Percentiles rank a stretch among this genome's conserved stretches.
Evolutionary conservation across 2,113 vertebrate species (phyloP).

Genomic region (Xiphophorus maculatus): DNA sequence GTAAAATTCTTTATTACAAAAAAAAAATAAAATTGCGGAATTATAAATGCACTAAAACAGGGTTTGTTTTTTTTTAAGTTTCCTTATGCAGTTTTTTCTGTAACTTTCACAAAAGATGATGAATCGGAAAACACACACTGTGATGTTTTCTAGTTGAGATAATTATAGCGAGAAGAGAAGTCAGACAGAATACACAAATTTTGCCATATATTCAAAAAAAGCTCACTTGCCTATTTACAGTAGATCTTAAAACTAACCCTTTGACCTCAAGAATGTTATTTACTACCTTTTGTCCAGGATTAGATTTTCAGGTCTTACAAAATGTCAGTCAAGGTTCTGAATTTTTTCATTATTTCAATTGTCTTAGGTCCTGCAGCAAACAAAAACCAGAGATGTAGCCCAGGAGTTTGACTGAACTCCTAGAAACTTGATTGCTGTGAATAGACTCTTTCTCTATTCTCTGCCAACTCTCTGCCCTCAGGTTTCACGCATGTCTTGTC

Average conservation of each 20-base stretch:
- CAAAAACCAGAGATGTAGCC: conserved; percentile 1
- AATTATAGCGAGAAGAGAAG: background rate
- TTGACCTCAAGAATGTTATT: background rate
- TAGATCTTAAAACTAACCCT: conserved; percentile 9
- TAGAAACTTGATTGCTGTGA: conserved; percentile 33
- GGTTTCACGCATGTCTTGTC: conserved; percentile 20
- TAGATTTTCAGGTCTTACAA: background rate
- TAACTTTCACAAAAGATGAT: conserved; percentile 4
- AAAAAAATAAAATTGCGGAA: too few species aligned
- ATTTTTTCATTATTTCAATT: background rate
- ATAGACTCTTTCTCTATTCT: background rate
- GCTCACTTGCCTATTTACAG: background rate
- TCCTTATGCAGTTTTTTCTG: background rate
- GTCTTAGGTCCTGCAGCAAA: conserved; percentile 5
- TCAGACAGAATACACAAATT: background rate
- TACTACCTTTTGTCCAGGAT: conserved; percentile 9
- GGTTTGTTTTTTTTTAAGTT: background rate
- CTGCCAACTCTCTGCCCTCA: conserved; percentile 18
- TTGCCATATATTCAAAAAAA: conserved; percentile 3
- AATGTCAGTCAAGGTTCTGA: background rate
- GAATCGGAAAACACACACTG: background rate
- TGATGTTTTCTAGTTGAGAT: conserved; percentile 4
- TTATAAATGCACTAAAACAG: background rate
- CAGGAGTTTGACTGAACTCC: conserved; percentile 23
- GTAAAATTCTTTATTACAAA: too few species aligned